Evolutionary conservation across 2,888 invertebrate genomes (phyloP).

Genomic region (Trachelus tabidus): DNA sequence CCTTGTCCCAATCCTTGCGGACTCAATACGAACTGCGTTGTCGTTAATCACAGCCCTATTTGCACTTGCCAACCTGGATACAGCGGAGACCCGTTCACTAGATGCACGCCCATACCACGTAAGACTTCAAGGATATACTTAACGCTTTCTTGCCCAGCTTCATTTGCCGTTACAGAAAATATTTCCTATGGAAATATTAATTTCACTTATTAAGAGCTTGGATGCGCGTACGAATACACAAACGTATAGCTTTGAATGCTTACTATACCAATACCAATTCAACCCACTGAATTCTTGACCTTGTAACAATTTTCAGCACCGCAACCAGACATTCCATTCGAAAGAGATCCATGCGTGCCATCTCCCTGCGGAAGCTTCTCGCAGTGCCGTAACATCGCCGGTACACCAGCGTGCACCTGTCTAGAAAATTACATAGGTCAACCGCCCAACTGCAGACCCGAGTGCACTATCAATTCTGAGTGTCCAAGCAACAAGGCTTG

Average conservation of each 20-base stretch:
- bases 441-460: slow-evolving; percentile 70
- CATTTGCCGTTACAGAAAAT: background rate
- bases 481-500: slow-evolving; percentile 69
- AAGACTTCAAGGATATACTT: slow-evolving; percentile 34
- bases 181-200: background rate
- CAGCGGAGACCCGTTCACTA: slow-evolving; percentile 76
- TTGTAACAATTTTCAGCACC: slow-evolving; percentile 19
- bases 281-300: background rate
- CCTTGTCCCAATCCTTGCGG: slow-evolving; percentile 82
- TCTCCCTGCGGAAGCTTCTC: slow-evolving; percentile 78
- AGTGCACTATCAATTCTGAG: slow-evolving; percentile 70
- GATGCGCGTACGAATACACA: background rate
- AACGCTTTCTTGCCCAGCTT: background rate
- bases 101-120: slow-evolving; percentile 67
- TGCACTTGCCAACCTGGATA: slow-evolving; percentile 74
- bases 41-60: slow-evolving; percentile 79
- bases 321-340: slow-evolving; percentile 6
- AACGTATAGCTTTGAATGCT: background rate
- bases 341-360: slow-evolving; percentile 75
- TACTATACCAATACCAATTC: background rate
- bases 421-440: slow-evolving; percentile 67
- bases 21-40: slow-evolving; percentile 77
- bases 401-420: slow-evolving; percentile 68
- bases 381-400: slow-evolving; percentile 67
- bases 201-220: background rate